Evolutionary conservation across 2,888 invertebrate genomes (phyloP), one percentile per base, ranked within the genome.

Genomic region (Dermolepida albohirtum): DNA sequence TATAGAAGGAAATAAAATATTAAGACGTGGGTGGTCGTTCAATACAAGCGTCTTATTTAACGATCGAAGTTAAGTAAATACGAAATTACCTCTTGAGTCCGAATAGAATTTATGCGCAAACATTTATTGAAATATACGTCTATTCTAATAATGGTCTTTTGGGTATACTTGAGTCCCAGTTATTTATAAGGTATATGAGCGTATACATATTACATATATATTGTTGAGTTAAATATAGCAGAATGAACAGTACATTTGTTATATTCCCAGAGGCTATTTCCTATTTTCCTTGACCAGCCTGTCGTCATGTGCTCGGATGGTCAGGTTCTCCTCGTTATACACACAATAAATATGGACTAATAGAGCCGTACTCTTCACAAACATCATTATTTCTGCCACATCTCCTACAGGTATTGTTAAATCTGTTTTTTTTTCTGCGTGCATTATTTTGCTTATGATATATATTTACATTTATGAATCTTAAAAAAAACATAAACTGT

Each of bases 261-360:
- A 71, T 73, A 78, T 78, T 79, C 79, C 78, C 80, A 77, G 74
- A 72, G 78, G 78, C 77, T 72, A 74, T 75, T 77, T 74, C 74
- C 74, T 77, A 76, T 80, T 78, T 78, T 78, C 76, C 77, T 78
- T 77, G 73, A 74, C 71, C 74, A 74, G 76, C 70, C 74, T 74
- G 77, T 75, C 77, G 77, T 78, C 78, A 76, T 79, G 76, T 78
- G 79, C 78, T 75, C 75, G 76, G 77, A 70, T 76, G 78, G 78
- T 76, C 78, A 77, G 50, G 43, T 44, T 43, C 50, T 72, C 73
- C 76, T 78, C 78, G 79, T 79, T 80, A 79, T 80, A 79, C 79
- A 79, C 78, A 81, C 80, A 80, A 81, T 81, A 81, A 80, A 81
- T 81, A 81, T 78, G 80, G 78, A 78, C 80, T 81, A 82, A 82